Conservation (phyloP, 2,797 vertebrate species). For the Darevskia mixta region DNA sequence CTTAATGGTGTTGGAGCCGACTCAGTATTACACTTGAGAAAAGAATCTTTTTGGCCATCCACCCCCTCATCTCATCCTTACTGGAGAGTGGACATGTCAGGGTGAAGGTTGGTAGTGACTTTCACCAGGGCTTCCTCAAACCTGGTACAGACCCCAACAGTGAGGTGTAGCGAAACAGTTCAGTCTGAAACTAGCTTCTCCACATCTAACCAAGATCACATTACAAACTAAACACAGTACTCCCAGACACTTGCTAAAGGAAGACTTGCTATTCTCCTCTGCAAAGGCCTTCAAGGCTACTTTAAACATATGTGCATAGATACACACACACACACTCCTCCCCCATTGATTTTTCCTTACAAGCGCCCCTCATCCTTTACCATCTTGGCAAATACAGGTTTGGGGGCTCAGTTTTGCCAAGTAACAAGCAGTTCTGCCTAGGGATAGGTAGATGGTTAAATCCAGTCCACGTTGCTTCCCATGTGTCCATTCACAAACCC, state of each 20-base stretch:
- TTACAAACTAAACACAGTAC: neutral
- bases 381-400: neutral
- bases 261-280: no score
- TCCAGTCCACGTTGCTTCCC: no score
- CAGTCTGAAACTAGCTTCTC: neutral
- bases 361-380: neutral
- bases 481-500: no score
- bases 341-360: neutral
- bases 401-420: neutral
- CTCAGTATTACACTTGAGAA: no score
- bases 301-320: neutral
- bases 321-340: neutral
- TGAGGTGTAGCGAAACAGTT: neutral
- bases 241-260: neutral
- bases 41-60: no score
- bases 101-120: no score
- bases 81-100: no score
- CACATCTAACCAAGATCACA: neutral
- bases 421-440: neutral
- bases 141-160: neutral
- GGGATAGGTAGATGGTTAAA: no score
- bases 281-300: no score
- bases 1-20: no score
- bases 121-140: neutral
- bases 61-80: no score